A percentile compares a stretch with the other conserved stretches of the same genome.
These are phyloP conservation scores for Cephonodes hylas DNA, from an alignment of 2,888 invertebrate species.

Conservation along the genomic window DNA sequence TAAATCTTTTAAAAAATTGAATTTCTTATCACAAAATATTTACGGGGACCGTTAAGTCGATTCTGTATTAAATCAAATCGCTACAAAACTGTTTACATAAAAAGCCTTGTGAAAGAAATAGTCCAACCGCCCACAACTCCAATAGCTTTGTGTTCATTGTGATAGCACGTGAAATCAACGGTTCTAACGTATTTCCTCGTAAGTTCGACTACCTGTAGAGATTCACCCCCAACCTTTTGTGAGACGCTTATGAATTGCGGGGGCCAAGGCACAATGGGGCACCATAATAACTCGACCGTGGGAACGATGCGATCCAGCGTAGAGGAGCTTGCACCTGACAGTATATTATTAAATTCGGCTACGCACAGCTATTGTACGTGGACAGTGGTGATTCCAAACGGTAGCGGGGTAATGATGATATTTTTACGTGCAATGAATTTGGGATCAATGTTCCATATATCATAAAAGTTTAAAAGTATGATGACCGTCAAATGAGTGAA, in stretches of 20 bases:
- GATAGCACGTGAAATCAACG: conserved; percentile 36
- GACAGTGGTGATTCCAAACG: not conserved
- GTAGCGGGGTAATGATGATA: not conserved
- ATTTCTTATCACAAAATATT: too few relatives aligned
- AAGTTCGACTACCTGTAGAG: conserved; percentile 57
- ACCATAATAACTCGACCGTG: conserved; percentile 58
- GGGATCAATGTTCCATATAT: not conserved
- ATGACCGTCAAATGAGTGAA: too few relatives aligned
- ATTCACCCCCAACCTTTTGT: conserved; percentile 66
- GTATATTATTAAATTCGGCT: conserved; percentile 2
- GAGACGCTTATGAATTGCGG: conserved; percentile 52
- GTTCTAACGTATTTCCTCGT: conserved; percentile 60
- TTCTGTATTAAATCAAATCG: not conserved
- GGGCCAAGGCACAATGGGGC: conserved; percentile 56
- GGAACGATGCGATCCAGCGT: conserved; percentile 56
- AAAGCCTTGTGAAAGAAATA: not conserved
- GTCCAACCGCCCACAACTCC: conserved; percentile 7
- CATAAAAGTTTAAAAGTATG: not conserved
- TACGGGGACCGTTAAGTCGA: not conserved
- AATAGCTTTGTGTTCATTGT: not conserved
- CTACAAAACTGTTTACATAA: not conserved
- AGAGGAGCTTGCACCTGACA: conserved; percentile 62
- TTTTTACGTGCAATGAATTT: not conserved
- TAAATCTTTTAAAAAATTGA: too few relatives aligned
- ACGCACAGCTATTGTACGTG: not conserved